Conservation (phyloP, 92 coral and sea anemone genomes). For the Paragorgia papillata region DNA sequence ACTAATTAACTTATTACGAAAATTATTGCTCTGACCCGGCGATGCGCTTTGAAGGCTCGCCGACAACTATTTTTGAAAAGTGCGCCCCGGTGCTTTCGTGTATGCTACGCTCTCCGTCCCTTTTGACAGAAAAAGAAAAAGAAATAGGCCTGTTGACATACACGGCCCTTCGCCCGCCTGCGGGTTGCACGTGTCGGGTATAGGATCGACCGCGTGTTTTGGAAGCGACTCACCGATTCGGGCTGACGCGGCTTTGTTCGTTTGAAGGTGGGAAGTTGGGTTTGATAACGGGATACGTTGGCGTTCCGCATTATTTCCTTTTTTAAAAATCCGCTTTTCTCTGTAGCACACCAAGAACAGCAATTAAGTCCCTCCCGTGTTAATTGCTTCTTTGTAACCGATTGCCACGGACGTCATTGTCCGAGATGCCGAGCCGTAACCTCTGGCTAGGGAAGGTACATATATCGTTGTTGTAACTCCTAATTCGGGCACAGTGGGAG, state of each 20-base stretch:
- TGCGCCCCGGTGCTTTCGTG: background rate
- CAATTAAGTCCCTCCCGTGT: background rate
- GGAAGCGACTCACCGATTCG: too few species aligned
- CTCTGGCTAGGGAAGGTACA: background rate
- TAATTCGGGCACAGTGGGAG: background rate
- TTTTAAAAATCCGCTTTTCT: background rate
- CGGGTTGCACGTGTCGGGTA: background rate
- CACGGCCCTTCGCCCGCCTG: too few species aligned
- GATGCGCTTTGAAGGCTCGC: constrained; percentile 13
- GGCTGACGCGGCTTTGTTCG: background rate
- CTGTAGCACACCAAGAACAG: background rate
- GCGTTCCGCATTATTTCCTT: background rate
- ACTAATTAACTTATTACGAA: constrained; percentile 45
- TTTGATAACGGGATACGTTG: background rate
- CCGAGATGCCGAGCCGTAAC: constrained; percentile 2
- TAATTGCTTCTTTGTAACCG: constrained; percentile 35
- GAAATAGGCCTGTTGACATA: too few species aligned
- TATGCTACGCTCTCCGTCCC: too few species aligned
- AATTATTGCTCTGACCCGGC: constrained; percentile 34
- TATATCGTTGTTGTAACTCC: background rate
- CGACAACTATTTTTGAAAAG: constrained; percentile 13
- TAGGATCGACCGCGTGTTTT: background rate
- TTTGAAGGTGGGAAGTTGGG: background rate
- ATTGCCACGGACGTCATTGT: constrained; percentile 5
- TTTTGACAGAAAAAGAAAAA: too few species aligned